Evolutionary conservation across 2,888 invertebrate species (phyloP), one percentile per base, ranked within the genome.

Genomic region (Adelognathus sp.): DNA sequence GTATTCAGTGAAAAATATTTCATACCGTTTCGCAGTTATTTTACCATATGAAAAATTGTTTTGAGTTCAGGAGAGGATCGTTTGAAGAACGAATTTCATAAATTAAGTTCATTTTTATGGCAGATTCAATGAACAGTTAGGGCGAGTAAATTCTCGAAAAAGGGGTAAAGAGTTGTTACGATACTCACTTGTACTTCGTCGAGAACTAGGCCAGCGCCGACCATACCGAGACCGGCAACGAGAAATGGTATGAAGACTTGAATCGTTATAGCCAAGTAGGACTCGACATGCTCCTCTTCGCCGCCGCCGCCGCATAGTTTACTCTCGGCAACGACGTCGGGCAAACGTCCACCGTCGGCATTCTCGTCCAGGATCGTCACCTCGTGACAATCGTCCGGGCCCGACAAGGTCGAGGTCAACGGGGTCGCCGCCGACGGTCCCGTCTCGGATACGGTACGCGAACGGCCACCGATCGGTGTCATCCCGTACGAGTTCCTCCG

Each of bases 151-250:
- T n/a, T 14, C n/a, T 44, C 5, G 54, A n/a, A n/a, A 33, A 9
- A 27, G 11, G 5, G 31, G 9, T 7, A 31, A 52, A 36, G 54
- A n/a, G n/a, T n/a, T n/a, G n/a, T n/a, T 39, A 54, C n/a, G n/a
- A n/a, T 24, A 76, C 88, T 86, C 90, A 95, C 95, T 92, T 95
- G 95, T 81, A 96, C 96, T 83, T 93, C 92, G 89, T 96, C 95
- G 74, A 96, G 92, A 46, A 96, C 95, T 78, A 96, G 92, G 66
- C 96, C 96, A 77, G 96, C 96, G 79, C 94, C 94, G 29, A 96
- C 96, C 94, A 95, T 96, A 56, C 96, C 96, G 87, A 95, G 93
- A 27, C 96, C 96, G 79, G 96, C 96, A 73, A 96, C 93, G 74
- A 96, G 92, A 90, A 95, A 96, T 16, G 96, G 96, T 86, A 94